Conservation (phyloP, 92 coral and sea anemone genomes). For the Muricea muricata region DNA sequence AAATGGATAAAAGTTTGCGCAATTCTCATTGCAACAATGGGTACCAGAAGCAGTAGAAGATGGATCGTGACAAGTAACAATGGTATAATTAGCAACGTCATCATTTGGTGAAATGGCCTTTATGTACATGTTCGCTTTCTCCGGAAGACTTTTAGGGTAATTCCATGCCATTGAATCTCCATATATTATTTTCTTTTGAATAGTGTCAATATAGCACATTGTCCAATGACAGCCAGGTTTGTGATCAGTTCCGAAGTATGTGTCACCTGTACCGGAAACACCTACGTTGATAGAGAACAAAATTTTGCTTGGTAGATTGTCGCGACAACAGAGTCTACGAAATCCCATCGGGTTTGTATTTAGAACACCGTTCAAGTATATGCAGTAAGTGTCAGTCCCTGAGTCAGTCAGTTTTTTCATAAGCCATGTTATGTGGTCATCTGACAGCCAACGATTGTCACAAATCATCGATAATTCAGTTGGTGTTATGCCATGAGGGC, state of each 20-base stretch:
- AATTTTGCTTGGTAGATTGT: constrained; percentile 14
- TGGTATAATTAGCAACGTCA: too few relatives aligned
- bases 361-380: constrained; percentile 32
- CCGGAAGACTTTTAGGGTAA: not conserved
- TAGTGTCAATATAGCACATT: too few relatives aligned
- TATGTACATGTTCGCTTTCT: not conserved
- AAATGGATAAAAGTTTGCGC: not conserved
- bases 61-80: too few relatives aligned
- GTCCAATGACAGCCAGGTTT: too few relatives aligned
- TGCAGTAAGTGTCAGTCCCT: constrained; percentile 26
- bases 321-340: not conserved
- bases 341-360: constrained; percentile 8
- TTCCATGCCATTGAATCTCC: constrained; percentile 48
- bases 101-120: constrained; percentile 8
- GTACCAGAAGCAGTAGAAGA: too few relatives aligned
- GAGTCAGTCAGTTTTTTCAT: too few relatives aligned
- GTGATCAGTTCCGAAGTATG: too few relatives aligned
- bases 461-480: not conserved
- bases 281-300: constrained; percentile 37
- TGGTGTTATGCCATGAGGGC: not conserved
- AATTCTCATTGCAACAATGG: not conserved
- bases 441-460: not conserved
- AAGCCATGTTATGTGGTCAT: too few relatives aligned
- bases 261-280: too few relatives aligned
- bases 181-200: too few relatives aligned